Percentiles rank a stretch among this genome's conserved stretches.
phyloP scores from a whole-genome alignment of 2,888 invertebrate species.

The Rhimphoctona megacephalus region DNA sequence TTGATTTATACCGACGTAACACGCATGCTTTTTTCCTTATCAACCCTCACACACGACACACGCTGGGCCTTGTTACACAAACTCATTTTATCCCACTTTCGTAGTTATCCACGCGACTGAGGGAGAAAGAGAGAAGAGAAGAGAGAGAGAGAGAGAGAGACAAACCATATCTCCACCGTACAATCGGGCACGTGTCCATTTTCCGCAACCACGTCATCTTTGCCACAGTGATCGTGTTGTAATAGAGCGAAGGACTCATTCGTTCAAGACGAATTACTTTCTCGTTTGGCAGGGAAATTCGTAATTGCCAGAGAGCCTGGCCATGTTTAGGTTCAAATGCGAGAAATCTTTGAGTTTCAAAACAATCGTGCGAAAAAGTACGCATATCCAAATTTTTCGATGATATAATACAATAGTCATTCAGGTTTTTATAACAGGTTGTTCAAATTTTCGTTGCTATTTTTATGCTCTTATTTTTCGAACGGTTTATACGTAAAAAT shows the following conservation, averaged over 20 bases:
- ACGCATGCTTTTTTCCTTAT: conserved; percentile 77
- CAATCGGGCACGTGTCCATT: conserved; percentile 74
- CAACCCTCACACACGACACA: conserved; percentile 68
- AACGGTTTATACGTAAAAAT: not conserved
- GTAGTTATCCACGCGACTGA: not conserved
- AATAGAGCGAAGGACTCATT: conserved; percentile 39
- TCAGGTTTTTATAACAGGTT: not conserved
- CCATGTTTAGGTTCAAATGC: not conserved
- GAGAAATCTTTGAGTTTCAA: not conserved
- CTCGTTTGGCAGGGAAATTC: not conserved
- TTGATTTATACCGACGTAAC: conserved; percentile 77
- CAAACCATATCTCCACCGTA: conserved; percentile 72
- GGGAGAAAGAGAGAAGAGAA: not conserved
- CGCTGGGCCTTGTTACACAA: conserved; percentile 54
- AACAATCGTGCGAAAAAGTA: not conserved
- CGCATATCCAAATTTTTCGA: not conserved
- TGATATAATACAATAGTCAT: not conserved
- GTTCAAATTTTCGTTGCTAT: not conserved
- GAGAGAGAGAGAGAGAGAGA: conserved; percentile 14
- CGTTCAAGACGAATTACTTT: conserved; percentile 51
- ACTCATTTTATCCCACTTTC: conserved; percentile 52
- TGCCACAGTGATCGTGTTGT: conserved; percentile 32
- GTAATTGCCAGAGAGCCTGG: not conserved
- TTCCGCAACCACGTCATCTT: conserved; percentile 66
- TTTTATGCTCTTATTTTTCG: not conserved